These are phyloP conservation scores for Carollia perspicillata DNA, from an alignment of 2,113 vertebrate species.

Conservation along the genomic window DNA sequence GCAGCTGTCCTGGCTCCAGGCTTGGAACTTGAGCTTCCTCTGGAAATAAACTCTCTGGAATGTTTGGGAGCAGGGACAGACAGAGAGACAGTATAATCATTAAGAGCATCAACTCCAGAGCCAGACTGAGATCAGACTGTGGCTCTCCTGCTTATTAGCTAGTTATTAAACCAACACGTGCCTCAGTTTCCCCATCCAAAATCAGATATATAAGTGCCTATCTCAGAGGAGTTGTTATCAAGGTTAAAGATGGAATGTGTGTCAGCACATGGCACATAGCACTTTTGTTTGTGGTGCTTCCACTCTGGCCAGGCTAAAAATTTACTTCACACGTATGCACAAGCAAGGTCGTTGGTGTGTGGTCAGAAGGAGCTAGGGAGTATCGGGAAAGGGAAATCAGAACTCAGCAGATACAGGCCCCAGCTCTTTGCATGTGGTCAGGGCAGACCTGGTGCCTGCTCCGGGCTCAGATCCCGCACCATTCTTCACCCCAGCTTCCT, in stretches of 20 bases:
- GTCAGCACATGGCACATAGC: too few relatives aligned
- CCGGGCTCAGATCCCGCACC: neutral
- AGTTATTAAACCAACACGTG: neutral
- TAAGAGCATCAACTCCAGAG: neutral
- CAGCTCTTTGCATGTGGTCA: rapidly evolving
- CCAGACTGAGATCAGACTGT: neutral
- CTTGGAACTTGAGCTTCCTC: neutral
- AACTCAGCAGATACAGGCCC: neutral
- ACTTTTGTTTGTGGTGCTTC: neutral
- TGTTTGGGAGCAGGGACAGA: neutral
- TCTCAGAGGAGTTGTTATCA: neutral
- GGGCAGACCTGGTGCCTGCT: neutral
- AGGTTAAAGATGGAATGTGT: neutral
- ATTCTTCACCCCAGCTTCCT: neutral
- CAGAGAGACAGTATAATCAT: neutral
- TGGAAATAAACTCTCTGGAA: neutral
- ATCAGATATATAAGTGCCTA: neutral
- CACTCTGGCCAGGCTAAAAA: neutral
- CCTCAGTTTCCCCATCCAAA: neutral
- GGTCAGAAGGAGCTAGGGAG: neutral
- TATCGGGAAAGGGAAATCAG: rapidly evolving
- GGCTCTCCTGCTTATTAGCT: neutral
- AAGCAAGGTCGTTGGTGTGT: rapidly evolving
- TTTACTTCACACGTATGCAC: neutral
- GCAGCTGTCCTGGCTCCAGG: neutral